A percentile compares a stretch with the other conserved stretches of the same genome.
Evolutionary conservation across 2,797 vertebrate genomes (phyloP).

Genomic region (Catostomus latipinnis): DNA sequence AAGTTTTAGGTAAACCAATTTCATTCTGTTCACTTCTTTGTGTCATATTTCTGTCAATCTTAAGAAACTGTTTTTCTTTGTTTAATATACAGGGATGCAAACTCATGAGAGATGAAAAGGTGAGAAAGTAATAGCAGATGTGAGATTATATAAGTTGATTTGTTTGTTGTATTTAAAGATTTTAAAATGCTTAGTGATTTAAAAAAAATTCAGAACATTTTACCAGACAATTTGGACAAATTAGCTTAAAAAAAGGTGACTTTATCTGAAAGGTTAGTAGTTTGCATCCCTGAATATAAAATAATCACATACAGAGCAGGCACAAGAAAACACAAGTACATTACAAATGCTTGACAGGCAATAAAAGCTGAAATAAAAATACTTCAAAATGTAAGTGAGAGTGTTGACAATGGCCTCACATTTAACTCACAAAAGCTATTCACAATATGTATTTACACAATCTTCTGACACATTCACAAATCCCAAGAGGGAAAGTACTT

Average conservation of each 20-base stretch:
- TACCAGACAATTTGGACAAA: too few species aligned
- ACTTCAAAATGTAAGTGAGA: slow-evolving; percentile 10
- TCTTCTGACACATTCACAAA: slow-evolving; percentile 59
- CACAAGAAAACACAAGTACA: slow-evolving; percentile 33
- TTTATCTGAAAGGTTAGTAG: too few species aligned
- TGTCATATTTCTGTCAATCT: slow-evolving; percentile 22
- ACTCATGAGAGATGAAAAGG: too few species aligned
- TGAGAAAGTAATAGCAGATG: too few species aligned
- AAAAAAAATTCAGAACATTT: too few species aligned
- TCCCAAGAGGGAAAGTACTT: slow-evolving; percentile 21
- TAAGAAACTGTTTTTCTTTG: neutral
- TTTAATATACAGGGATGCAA: too few species aligned
- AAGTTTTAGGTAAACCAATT: slow-evolving; percentile 7
- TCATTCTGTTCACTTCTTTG: neutral
- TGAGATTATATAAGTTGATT: too few species aligned
- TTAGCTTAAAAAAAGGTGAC: too few species aligned
- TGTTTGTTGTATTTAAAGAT: too few species aligned
- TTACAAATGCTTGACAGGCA: slow-evolving; percentile 32
- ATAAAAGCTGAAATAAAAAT: slow-evolving; percentile 34
- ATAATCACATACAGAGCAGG: slow-evolving; percentile 31
- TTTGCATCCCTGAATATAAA: slow-evolving; percentile 1
- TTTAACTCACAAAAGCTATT: slow-evolving; percentile 46
- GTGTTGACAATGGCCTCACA: slow-evolving; percentile 11
- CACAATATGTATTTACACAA: slow-evolving; percentile 59
- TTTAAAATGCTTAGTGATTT: too few species aligned